These are phyloP conservation scores for Oostethus manadensis DNA, from an alignment of 2,113 vertebrate genomes.

Conservation along the genomic window DNA sequence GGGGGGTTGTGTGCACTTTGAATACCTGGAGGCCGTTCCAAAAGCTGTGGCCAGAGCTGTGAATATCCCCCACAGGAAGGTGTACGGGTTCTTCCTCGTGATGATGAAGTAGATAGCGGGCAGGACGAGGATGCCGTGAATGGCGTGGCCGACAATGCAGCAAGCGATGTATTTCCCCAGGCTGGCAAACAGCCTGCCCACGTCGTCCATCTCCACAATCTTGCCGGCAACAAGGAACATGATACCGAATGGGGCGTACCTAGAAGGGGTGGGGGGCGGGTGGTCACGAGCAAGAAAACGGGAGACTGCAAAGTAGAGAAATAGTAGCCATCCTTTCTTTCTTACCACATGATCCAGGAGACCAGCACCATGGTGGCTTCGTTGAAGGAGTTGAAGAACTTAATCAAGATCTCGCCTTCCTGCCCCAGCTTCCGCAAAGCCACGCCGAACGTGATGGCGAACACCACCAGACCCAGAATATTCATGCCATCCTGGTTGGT, in stretches of 20 bases:
- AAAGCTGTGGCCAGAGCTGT: slow-evolving; percentile 82
- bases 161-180: slow-evolving; percentile 86
- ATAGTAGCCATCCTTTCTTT: not conserved
- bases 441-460: slow-evolving; percentile 85
- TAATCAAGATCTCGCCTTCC: slow-evolving; percentile 84
- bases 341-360: slow-evolving; percentile 94
- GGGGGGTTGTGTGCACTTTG: not conserved
- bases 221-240: slow-evolving; percentile 88
- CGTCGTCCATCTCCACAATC: slow-evolving; percentile 83
- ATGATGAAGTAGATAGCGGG: slow-evolving; percentile 82
- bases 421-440: slow-evolving; percentile 83
- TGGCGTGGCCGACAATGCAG: slow-evolving; percentile 80
- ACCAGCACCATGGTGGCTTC: slow-evolving; percentile 91
- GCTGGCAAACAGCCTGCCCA: slow-evolving; percentile 73
- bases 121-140: slow-evolving; percentile 80
- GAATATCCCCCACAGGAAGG: slow-evolving; percentile 82
- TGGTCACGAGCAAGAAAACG: not conserved
- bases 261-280: slow-evolving; percentile 27
- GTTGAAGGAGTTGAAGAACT: slow-evolving; percentile 88
- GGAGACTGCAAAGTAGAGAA: not conserved
- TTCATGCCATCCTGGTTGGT: slow-evolving; percentile 82
- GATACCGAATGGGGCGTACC: slow-evolving; percentile 88
- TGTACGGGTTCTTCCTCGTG: slow-evolving; percentile 84
- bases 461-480: slow-evolving; percentile 86
- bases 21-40: slow-evolving; percentile 86